Evolutionary conservation across 2,797 vertebrate genomes (phyloP).

Genomic region (Emydoidea blandingii): DNA sequence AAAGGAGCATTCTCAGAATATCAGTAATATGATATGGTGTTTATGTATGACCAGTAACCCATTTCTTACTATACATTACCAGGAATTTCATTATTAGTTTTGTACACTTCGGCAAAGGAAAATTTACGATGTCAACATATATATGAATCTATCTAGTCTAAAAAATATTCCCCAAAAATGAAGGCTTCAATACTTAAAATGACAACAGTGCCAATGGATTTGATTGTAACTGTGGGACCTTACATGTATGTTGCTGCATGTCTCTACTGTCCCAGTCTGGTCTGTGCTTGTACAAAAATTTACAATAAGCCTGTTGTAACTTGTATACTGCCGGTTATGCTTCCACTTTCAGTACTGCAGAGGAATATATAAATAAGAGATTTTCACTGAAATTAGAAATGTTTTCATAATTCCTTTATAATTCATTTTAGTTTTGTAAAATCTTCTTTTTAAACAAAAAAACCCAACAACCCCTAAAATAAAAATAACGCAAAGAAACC

Average conservation of each 20-base stretch:
- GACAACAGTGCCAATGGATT: neutral
- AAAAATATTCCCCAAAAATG: neutral
- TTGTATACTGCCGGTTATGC: too few relatives aligned
- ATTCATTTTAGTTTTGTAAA: too few relatives aligned
- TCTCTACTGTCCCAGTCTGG: neutral
- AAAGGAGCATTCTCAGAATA: neutral
- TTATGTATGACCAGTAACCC: rapidly evolving
- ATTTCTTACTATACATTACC: neutral
- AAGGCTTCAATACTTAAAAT: neutral
- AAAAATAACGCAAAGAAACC: too few relatives aligned
- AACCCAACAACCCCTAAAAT: too few relatives aligned
- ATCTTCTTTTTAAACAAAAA: too few relatives aligned
- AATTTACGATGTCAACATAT: rapidly evolving
- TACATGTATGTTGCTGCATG: neutral
- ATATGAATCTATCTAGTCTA: neutral
- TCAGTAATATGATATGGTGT: neutral
- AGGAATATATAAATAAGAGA: too few relatives aligned
- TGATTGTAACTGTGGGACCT: neutral
- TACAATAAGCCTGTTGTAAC: too few relatives aligned
- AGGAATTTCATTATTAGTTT: neutral
- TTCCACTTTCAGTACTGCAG: too few relatives aligned
- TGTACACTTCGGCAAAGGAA: neutral
- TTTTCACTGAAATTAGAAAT: too few relatives aligned
- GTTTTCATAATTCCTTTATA: too few relatives aligned
- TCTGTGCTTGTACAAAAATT: neutral